Evolutionary conservation across 2,888 invertebrate species (phyloP).

Genomic region (Hydrotaea diabolus): DNA sequence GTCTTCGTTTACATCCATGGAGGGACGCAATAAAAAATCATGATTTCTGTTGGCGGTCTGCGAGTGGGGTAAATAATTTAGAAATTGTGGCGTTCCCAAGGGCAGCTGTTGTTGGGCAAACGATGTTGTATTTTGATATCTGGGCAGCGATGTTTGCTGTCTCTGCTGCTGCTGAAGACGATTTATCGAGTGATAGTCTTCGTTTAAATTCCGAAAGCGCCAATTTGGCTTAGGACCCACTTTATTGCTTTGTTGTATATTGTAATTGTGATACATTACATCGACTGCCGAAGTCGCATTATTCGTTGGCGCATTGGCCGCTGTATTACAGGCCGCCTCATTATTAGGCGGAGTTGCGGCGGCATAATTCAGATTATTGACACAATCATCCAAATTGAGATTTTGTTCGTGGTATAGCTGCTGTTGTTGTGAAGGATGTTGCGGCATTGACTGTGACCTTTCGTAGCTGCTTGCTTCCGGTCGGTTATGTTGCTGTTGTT

Average conservation of each 20-base stretch:
- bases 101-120: conserved; percentile 43
- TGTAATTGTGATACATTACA: conserved; percentile 63
- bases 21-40: conserved; percentile 68
- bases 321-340: conserved; percentile 41
- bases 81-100: conserved; percentile 35
- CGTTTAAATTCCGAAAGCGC: conserved; percentile 62
- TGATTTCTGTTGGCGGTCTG: conserved; percentile 67
- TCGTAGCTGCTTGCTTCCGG: conserved; percentile 62
- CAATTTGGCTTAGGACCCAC: conserved; percentile 62
- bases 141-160: conserved; percentile 46
- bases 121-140: conserved; percentile 63
- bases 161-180: conserved; percentile 23
- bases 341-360: conserved; percentile 68
- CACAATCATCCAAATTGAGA: conserved; percentile 71
- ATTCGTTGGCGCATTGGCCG: conserved; percentile 63
- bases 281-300: conserved; percentile 5
- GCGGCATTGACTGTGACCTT: conserved; percentile 55
- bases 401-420: conserved; percentile 67
- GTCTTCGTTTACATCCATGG: conserved; percentile 53
- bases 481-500: conserved; percentile 69
- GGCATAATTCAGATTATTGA: conserved; percentile 82
- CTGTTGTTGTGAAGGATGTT: conserved; percentile 65
- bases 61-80: conserved; percentile 38
- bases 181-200: conserved; percentile 53
- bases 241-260: conserved; percentile 63